Base-by-base conservation (phyloP, 2,797 vertebrate species). In the Myotis daubentonii region DNA sequence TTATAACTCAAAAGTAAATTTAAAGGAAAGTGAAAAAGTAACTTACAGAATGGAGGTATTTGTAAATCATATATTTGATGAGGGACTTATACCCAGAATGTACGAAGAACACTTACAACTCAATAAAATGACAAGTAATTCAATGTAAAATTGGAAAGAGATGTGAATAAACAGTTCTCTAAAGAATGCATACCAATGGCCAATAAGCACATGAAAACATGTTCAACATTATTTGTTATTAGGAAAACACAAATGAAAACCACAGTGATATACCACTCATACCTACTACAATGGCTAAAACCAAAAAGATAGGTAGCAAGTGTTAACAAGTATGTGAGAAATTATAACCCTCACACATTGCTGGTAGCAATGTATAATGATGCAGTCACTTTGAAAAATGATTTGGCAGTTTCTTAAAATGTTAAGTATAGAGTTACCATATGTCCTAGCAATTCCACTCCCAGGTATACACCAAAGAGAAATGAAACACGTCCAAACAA, bases 231-330 rank as follows among this genome's bases (percentile, higher is more conserved):
- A 79, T 47, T 53, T 20, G n/a, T 80, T 62, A 83, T 83, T 36
- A 75, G 30, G 25, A 80, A 79, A 84, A 89, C 68, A 38, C n/a
- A 90, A 85, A 75, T 75, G 23, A 80, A 81, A 92, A 68, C 82
- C 25, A 71, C 44, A 65, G 28, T 55, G 30, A 76, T 30, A 51
- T 44, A 87, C 17, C 41, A 49, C 62, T 82, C 38, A 66, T 20
- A 71, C 22, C 41, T 51, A 51, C 13, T n/a, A 51, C 20, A 33
- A 74, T 60, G 51, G 51, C n/a, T 60, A 16, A 41, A 83, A 38
- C 53, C 23, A 66, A 83, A 79, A 72, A 10, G 11, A 36, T 36
- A 79, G 65, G 76, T 49, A 90, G 38, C 41, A 79, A 66, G 33
- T 57, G 17, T 66, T 91, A 47, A 36, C 15, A 78, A 87, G 16